Evolutionary conservation across 2,113 vertebrate genomes (phyloP), one percentile per base, ranked within the genome.

Genomic region (Monopterus albus): DNA sequence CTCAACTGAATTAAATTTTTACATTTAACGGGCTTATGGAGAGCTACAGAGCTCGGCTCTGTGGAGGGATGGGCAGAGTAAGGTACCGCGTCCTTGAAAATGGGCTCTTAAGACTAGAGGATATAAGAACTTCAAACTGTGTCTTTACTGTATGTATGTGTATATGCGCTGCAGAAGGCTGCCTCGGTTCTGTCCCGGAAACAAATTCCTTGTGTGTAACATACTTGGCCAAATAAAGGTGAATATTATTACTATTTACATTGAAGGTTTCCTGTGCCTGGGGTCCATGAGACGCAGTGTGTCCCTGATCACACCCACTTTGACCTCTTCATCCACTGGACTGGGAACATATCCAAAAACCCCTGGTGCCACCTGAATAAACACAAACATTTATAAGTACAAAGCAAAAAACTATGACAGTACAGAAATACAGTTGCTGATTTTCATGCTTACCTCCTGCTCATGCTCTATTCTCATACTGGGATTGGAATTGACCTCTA

Each of bases 391-490:
- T 20, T 3, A 56, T 20, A 18, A 38, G 1, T 9, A 21, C 26
- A 38, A n/a, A 25, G 2, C 51, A 11, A 29, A 59, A 3, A 15
- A 45, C 11, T 33, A 40, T 1, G 13, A 39, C 10, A 55, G 26
- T 13, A 2, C n/a, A n/a, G n/a, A n/a, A n/a, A n/a, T n/a, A 5
- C 4, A 6, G 29, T 0, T 8, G 26, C 1, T 10, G 28, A 23
- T 9, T 12, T 36, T n/a, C 4, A 12, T 3, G 59, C 93, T 93
- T 84, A 97, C 98, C 93, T 99, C 96, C 49, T 95, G 94, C 68
- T 98, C 98, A 0, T 98, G 96, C 70, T 98, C 97, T 50, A 98
- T 98, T 72, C 96, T 96, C 97, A 99, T 98, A 88, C 98, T 99
- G 82, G 98, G 98, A 75, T 97, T 99, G 74, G 97, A 95, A 53